These are phyloP conservation scores for Sceloporus tristichus DNA, from an alignment of 2,113 vertebrate species.

Conservation along the genomic window DNA sequence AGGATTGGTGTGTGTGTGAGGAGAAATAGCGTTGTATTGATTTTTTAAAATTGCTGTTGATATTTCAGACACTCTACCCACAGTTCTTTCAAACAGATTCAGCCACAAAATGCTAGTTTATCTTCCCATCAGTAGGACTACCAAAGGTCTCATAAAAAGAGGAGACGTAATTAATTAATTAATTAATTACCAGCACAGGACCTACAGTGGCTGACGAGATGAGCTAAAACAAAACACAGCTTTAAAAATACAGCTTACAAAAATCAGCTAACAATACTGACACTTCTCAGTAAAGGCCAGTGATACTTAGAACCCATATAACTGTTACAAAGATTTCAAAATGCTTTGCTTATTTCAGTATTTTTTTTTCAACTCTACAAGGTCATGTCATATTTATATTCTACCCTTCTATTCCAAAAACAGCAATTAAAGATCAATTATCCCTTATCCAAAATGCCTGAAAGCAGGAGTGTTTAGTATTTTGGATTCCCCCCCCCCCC, in stretches of 20 bases:
- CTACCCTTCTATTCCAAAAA: no score
- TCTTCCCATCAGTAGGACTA: constrained; percentile 23
- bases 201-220: no score
- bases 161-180: constrained; percentile 2
- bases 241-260: no score
- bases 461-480: no score
- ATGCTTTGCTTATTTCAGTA: background rate
- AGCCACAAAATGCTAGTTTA: constrained; percentile 27
- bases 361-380: background rate
- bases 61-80: constrained; percentile 69
- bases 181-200: no score
- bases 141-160: constrained; percentile 36
- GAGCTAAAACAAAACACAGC: no score
- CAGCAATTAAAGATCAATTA: no score
- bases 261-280: background rate
- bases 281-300: constrained; percentile 15
- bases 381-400: background rate
- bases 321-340: background rate
- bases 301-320: background rate
- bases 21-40: constrained; percentile 53
- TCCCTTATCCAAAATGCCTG: no score
- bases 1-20: background rate
- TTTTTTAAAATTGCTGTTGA: constrained; percentile 51
- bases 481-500: no score
- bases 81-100: constrained; percentile 62